Evolutionary conservation across 2,113 vertebrate genomes (phyloP).

Genomic region (Riparia riparia): DNA sequence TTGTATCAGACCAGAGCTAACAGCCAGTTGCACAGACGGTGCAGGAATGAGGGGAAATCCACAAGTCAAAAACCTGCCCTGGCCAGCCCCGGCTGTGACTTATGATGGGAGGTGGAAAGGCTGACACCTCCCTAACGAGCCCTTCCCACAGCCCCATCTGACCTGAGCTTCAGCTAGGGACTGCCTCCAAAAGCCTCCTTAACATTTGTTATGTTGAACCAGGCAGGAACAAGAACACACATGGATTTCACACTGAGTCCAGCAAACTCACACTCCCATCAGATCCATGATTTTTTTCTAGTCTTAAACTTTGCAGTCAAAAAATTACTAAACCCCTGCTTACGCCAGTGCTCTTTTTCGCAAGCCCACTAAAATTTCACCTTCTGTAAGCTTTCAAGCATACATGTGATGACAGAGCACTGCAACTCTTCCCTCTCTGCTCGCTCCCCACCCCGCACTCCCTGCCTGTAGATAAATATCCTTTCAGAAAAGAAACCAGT

Average conservation of each 20-base stretch:
- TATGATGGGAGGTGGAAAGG: neutral
- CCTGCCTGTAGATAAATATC: neutral
- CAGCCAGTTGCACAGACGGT: neutral
- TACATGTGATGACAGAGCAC: neutral
- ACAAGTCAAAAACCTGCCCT: neutral
- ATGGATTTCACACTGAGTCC: fast-evolving
- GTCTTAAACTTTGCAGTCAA: neutral
- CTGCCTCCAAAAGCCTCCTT: neutral
- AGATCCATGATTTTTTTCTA: neutral
- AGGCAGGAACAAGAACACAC: neutral
- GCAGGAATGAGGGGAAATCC: neutral
- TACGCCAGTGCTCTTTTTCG: neutral
- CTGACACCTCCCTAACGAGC: neutral
- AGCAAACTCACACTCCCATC: neutral
- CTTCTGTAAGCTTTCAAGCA: neutral
- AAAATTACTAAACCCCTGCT: neutral
- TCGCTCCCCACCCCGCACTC: neutral
- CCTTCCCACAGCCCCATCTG: neutral
- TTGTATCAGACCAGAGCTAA: neutral
- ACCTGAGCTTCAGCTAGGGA: neutral
- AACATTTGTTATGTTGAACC: neutral
- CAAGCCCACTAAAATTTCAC: neutral
- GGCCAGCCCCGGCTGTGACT: neutral
- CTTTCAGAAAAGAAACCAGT: constrained; percentile 46
- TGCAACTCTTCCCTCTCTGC: neutral